Base-by-base conservation (phyloP, 1,140 invertebrate genomes). In the Atopsyche davidsoni region DNA sequence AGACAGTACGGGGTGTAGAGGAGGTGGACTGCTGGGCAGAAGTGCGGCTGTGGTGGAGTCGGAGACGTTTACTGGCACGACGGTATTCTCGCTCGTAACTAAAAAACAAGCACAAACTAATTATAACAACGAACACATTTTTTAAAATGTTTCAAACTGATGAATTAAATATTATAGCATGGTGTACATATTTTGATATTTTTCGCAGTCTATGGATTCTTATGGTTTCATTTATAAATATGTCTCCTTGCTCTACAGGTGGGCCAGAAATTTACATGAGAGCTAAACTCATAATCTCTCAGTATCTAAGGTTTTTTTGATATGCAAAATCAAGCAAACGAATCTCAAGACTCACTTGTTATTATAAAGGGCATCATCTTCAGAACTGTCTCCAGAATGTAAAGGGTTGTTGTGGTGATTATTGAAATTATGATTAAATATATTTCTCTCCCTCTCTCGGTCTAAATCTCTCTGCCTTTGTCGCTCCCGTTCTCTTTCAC, bases 1-100 rank as follows among this genome's bases (percentile, higher is more conserved):
- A 85, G 55, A 84, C 76, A 43, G 79, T 81, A 53, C 80, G 64
- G 4, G 78, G 79, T 45, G 78, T 75, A 38, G 70, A 70, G 13
- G 68, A 62, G 13, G 67, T 62, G 1, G 69, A 55, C 45, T 69
- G 64, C 56, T 69, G 70, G 55, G 45, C 43, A 45, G 67, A 64
- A 53, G 65, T 62, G 55, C 57, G 48, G 39, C 48, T 55, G 49
- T 68, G 69, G 58, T 69, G 63, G 46, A 73, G 56, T 57, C 70
- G 60, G 48, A 73, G 62, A 59, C 71, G 61, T 62, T 73, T 73
- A 45, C 71, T 76, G 39, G 68, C 69, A 64, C 67, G 70, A 60
- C 69, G 70, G 63, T 70, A 77, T 59, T 72, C 76, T 51, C 69
- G 70, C 67, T 72, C 76, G 62, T 75, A 73, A 58, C 69, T 73